Percentiles rank a stretch among this genome's conserved stretches.
These are phyloP conservation scores for Plectropomus leopardus DNA, from an alignment of 2,113 vertebrate species.

Conservation along the genomic window DNA sequence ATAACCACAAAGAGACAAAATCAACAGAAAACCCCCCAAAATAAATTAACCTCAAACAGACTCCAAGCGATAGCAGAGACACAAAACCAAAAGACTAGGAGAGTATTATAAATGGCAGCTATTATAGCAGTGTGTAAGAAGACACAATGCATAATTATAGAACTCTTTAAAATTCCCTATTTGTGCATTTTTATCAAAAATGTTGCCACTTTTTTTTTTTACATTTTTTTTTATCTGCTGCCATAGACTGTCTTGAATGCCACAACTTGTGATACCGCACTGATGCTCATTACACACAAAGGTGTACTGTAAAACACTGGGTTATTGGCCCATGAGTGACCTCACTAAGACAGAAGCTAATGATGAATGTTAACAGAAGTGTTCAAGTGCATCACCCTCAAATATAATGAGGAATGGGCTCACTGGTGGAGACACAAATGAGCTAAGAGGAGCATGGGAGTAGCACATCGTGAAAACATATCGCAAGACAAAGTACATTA, in stretches of 20 bases:
- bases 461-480: conserved; percentile 17
- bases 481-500: conserved; percentile 11
- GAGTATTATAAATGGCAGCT: neutral
- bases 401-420: conserved; percentile 26
- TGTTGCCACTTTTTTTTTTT: too few relatives aligned
- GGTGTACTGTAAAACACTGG: neutral
- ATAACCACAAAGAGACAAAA: too few relatives aligned
- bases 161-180: neutral
- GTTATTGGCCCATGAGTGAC: neutral
- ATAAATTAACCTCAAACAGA: too few relatives aligned
- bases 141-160: neutral
- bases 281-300: neutral
- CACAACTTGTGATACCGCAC: too few relatives aligned
- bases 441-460: conserved; percentile 19
- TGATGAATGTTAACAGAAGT: conserved; percentile 13
- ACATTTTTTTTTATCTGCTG: neutral
- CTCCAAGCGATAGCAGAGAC: too few relatives aligned
- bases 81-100: neutral
- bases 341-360: neutral
- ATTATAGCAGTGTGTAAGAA: neutral
- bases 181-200: too few relatives aligned
- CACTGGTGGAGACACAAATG: neutral
- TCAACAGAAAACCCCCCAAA: too few relatives aligned
- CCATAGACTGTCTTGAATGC: too few relatives aligned
- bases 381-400: conserved; percentile 2